Conservation (phyloP, 2,888 invertebrate species). For the Hyles lineata region DNA sequence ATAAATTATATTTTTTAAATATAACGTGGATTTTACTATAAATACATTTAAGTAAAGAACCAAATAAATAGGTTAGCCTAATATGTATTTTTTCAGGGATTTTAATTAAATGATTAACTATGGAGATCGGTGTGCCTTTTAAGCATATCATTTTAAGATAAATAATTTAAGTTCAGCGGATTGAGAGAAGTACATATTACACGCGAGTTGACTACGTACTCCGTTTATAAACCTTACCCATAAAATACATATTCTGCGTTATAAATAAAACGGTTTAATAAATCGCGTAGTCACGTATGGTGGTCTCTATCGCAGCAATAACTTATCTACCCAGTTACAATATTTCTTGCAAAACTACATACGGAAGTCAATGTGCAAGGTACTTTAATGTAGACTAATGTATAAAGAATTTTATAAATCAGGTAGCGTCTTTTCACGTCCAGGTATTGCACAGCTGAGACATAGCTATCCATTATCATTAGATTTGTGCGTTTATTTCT, state of each 20-base stretch:
- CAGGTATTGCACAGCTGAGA: neutral
- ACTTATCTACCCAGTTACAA: neutral
- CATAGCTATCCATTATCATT: neutral
- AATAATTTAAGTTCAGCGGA: no score
- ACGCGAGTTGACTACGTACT: no score
- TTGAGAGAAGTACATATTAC: no score
- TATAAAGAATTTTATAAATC: constrained; percentile 2
- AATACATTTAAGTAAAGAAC: no score
- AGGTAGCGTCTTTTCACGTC: neutral
- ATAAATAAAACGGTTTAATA: neutral
- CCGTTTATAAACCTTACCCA: no score
- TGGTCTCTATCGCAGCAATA: neutral
- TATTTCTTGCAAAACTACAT: neutral
- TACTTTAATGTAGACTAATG: neutral
- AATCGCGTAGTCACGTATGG: neutral
- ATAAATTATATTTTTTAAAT: no score
- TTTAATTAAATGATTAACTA: no score
- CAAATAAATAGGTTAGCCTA: no score
- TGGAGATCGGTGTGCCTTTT: no score
- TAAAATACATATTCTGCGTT: neutral
- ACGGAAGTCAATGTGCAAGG: neutral
- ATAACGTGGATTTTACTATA: no score
- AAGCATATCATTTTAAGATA: no score
- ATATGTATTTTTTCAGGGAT: no score
- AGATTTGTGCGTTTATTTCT: neutral